Conservation (phyloP, 2,797 vertebrate species). For the Epinephelus awoara region DNA sequence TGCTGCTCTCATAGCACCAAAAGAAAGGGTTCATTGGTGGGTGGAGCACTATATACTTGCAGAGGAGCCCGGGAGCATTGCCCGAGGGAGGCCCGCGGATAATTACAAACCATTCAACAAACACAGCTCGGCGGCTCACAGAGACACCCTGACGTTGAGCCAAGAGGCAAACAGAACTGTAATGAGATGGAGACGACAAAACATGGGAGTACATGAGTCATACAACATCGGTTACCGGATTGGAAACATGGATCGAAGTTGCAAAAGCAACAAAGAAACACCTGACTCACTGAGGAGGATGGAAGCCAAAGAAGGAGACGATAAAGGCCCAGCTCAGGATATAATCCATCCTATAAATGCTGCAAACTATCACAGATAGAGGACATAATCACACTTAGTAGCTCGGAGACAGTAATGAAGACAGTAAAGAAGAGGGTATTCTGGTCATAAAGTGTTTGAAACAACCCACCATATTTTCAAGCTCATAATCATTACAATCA, state of each 20-base stretch:
- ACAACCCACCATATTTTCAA: slow-evolving; percentile 51
- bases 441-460: slow-evolving; percentile 25
- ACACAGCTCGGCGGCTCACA: slow-evolving; percentile 64
- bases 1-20: slow-evolving; percentile 38
- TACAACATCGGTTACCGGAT: slow-evolving; percentile 38
- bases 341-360: slow-evolving; percentile 27
- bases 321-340: slow-evolving; percentile 17
- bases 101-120: slow-evolving; percentile 85
- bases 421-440: slow-evolving; percentile 19
- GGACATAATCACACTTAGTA: slow-evolving; percentile 23
- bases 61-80: slow-evolving; percentile 71
- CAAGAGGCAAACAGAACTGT: slow-evolving; percentile 68
- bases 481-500: slow-evolving; percentile 53
- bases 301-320: background rate
- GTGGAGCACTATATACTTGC: slow-evolving; percentile 59
- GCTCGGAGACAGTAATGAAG: slow-evolving; percentile 43
- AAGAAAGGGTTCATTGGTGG: slow-evolving; percentile 51
- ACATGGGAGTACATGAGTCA: slow-evolving; percentile 58
- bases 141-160: slow-evolving; percentile 62
- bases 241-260: slow-evolving; percentile 39
- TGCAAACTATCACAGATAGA: slow-evolving; percentile 18
- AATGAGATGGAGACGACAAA: slow-evolving; percentile 48
- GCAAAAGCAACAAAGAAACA: slow-evolving; percentile 25
- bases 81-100: slow-evolving; percentile 78
- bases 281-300: slow-evolving; percentile 52